Conservation (phyloP, 2,113 vertebrate genomes). For the Triplophysa siluroides region DNA sequence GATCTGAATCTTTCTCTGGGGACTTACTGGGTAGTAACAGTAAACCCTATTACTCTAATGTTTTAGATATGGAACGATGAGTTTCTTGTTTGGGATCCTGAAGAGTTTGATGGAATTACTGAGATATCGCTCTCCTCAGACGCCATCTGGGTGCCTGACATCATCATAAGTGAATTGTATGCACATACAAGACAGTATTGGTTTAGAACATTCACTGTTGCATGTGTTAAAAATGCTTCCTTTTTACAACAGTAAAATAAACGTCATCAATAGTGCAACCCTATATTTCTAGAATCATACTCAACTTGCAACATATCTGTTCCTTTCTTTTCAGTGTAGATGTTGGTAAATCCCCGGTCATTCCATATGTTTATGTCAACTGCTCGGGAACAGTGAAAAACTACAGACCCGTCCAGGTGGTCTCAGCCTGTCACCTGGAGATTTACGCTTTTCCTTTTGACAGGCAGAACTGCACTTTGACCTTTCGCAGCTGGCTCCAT, state of each 20-base stretch:
- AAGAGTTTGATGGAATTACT: constrained; percentile 78
- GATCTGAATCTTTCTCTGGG: constrained; percentile 18
- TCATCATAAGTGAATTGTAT: constrained; percentile 81
- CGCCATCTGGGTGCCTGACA: constrained; percentile 79
- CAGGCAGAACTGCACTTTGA: constrained; percentile 81
- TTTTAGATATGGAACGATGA: constrained; percentile 82
- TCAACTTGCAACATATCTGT: background rate
- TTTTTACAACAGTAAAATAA: background rate
- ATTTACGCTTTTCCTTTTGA: constrained; percentile 82
- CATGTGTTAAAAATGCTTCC: background rate
- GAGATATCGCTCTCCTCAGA: constrained; percentile 81
- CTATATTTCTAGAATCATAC: background rate
- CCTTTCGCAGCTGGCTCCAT: constrained; percentile 81
- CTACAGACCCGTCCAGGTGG: constrained; percentile 81
- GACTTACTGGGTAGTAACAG: constrained; percentile 1
- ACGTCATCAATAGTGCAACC: background rate
- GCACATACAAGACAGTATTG: constrained; percentile 37
- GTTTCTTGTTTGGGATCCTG: constrained; percentile 83
- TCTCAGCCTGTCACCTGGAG: constrained; percentile 79
- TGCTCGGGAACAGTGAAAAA: constrained; percentile 81
- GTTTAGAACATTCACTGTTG: background rate
- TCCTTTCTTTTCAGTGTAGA: constrained; percentile 70
- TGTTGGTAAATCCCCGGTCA: constrained; percentile 71
- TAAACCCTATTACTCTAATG: constrained; percentile 18
- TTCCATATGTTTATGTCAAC: constrained; percentile 84